Evolutionary conservation across 2,888 invertebrate genomes (phyloP), one percentile per base, ranked within the genome.

Genomic region (Panzeria rudis): DNA sequence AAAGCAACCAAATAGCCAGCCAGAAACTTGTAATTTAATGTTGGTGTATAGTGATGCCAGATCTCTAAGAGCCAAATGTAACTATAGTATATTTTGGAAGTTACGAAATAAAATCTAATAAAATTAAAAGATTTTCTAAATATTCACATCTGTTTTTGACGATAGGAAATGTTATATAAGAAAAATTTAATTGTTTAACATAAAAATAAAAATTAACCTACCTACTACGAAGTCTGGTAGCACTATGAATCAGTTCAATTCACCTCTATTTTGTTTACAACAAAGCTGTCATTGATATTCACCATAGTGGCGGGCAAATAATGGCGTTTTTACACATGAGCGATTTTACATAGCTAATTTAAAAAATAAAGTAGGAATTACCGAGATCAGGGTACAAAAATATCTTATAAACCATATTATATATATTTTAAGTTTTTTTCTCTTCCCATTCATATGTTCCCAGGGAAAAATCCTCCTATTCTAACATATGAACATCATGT

Each of bases 11-110:
- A 85, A 47, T 78, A 47, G 73, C 44, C 47, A 75, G 79, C 59
- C 50, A 56, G 44, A 81, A 81, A 83, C 75, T 82, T 73, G 54
- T 84, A 82, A 82, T 69, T 84, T 78, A 35, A 75, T 81, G 72
- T 84, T 81, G 44, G 82, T 56, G 47, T 11, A 62, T 5, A 47
- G 11, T 17, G 76, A 25, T 76, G 71, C 82, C 82, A 82, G 62
- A 76, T 59, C 2, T 20, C 17, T 17, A 15, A 25, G 29, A 47
- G 13, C 0, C 6, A 25, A 23, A 56, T 56, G 0, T 17, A 15
- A 5, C 2, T 32, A 5, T n/a, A n/a, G 9, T 38, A 29, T 17
- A n/a, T 32, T 0, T 35, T 69, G 54, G 0, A 25, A 35, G 15
- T 9, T 23, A 0, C 1, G 5, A 8, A n/a, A 1, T n/a, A 54